Conservation (phyloP, 2,113 vertebrate genomes). For the Malurus elegans region DNA sequence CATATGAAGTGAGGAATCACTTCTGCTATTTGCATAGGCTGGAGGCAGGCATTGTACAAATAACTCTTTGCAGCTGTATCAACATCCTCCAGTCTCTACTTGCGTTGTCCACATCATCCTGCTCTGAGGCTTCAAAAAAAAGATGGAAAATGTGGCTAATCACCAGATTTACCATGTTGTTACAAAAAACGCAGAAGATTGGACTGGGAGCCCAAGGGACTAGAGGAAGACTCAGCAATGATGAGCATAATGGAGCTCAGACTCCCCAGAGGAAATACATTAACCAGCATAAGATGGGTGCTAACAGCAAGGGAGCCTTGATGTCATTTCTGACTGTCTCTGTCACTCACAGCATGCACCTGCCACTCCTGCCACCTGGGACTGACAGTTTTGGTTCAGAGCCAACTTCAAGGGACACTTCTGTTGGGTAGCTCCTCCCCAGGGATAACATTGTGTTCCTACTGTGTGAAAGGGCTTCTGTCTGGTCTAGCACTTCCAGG, state of each 20-base stretch:
- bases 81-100: neutral
- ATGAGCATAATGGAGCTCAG: rapidly evolving
- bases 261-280: neutral
- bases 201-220: neutral
- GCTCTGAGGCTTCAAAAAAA: neutral
- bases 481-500: neutral
- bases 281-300: neutral
- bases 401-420: neutral
- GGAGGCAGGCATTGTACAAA: neutral
- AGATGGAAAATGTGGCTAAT: neutral
- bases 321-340: neutral
- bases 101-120: neutral
- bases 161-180: neutral
- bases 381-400: neutral
- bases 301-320: neutral
- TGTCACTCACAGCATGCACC: neutral
- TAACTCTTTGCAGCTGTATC: slow-evolving; percentile 12
- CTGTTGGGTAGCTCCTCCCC: neutral
- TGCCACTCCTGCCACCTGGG: neutral
- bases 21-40: slow-evolving; percentile 10
- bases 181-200: neutral
- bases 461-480: neutral
- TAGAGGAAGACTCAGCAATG: neutral
- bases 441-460: neutral
- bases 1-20: neutral